phyloP scores from a whole-genome alignment of 1,140 invertebrate genomes.

The Drosophila miranda region DNA sequence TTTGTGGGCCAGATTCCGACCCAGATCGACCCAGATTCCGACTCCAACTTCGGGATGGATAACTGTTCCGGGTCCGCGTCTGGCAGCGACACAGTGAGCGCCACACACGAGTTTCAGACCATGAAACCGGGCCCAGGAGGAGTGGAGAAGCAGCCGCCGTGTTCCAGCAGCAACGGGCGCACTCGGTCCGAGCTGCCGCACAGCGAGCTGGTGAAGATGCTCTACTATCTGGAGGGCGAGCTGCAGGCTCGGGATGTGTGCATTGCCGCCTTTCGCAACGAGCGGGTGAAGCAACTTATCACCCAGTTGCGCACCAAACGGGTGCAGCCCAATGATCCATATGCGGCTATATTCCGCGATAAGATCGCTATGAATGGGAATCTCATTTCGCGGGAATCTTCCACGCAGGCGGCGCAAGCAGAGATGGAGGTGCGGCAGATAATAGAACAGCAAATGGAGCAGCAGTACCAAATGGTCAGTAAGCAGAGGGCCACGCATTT shows the following conservation, averaged over 20 bases:
- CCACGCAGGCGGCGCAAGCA: constrained; percentile 81
- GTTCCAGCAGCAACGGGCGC: constrained; percentile 28
- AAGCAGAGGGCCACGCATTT: constrained; percentile 91
- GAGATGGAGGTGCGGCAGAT: constrained; percentile 84
- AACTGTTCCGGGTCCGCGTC: constrained; percentile 34
- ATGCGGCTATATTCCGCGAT: constrained; percentile 92
- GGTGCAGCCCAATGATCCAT: constrained; percentile 87
- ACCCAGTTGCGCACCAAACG: constrained; percentile 70
- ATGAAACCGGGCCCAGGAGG: constrained; percentile 73
- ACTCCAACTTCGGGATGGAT: constrained; percentile 22
- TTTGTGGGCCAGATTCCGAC: constrained; percentile 10
- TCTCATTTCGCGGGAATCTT: constrained; percentile 82
- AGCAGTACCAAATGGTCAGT: constrained; percentile 90
- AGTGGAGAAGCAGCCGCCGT: constrained; percentile 49
- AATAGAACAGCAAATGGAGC: constrained; percentile 88
- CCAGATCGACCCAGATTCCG: background rate
- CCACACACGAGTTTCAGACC: constrained; percentile 76
- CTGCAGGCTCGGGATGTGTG: constrained; percentile 94
- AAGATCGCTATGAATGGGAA: constrained; percentile 85
- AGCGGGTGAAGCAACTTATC: constrained; percentile 79
- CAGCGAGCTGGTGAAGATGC: constrained; percentile 91
- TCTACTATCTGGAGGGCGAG: constrained; percentile 94
- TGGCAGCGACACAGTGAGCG: constrained; percentile 53
- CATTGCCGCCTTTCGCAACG: constrained; percentile 88
- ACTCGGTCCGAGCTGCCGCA: constrained; percentile 89